Evolutionary conservation across 2,888 invertebrate species (phyloP), one percentile per base, ranked within the genome.

Genomic region (Baronia brevicornis): DNA sequence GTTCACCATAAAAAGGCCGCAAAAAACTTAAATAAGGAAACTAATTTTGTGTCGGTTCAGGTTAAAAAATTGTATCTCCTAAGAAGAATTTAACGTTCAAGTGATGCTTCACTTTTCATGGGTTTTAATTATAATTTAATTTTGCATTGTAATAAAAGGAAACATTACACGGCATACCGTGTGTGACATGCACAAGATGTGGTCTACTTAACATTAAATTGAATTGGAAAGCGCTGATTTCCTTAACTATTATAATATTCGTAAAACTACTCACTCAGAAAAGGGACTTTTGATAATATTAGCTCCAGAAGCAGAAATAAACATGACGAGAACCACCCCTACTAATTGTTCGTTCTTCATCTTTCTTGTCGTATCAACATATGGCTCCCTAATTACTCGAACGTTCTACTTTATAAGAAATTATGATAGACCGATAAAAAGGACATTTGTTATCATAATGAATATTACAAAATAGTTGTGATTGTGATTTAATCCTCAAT

Each of bases 261-360:
- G n/a, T 8, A 12, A 6, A 3, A 25, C 19, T 14, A 49, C 61
- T 54, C 44, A 60, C 62, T 42, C 33, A 18, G 45, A 24, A 3
- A 51, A 39, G 22, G 35, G 26, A 19, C 39, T 38, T 28, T 62
- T 48, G 15, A 64, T 39, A 22, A 49, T 30, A 39, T 56, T 57
- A 5, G 68, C 77, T 34, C 70, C 60, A n/a, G 70, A 68, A 7
- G 56, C 63, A 8, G 53, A 64, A 36, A 72, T 50, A 49, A 69
- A 38, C 26, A 61, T 38, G 6, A 59, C 59, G 31, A 79, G 24
- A 9, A 62, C 40, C 42, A 68, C 37, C 9, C 63, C 66, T 25
- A 48, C 56, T 29, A 64, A 64, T 48, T 61, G 70, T 38, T 50
- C 61, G 43, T 57, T 45, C 67, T 73, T 71, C 43, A 41, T 69